These are phyloP conservation scores for Centrocercus urophasianus DNA, from an alignment of 2,113 vertebrate genomes.

Conservation along the genomic window DNA sequence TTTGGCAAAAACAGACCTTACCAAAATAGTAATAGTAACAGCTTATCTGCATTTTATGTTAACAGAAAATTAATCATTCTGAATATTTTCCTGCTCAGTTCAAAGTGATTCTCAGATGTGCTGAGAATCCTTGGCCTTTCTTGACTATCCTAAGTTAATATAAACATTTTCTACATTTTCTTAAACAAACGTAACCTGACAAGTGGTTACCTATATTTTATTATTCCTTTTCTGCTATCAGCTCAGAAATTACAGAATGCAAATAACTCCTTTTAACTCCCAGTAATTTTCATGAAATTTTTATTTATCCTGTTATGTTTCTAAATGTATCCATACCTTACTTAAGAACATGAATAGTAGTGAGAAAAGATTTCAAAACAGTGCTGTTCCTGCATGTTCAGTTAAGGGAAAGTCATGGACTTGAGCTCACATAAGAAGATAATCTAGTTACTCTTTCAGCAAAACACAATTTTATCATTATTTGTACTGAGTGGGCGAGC, in stretches of 20 bases:
- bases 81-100: neutral
- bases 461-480: neutral
- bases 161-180: neutral
- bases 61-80: neutral
- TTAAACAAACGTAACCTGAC: neutral
- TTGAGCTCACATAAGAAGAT: neutral
- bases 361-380: neutral
- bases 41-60: neutral
- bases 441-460: neutral
- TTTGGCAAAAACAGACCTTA: neutral
- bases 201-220: neutral
- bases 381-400: neutral
- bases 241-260: neutral
- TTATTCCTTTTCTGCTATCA: neutral
- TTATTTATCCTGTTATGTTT: neutral
- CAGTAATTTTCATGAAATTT: neutral
- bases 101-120: neutral
- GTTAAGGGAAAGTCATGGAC: neutral
- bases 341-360: neutral
- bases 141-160: neutral
- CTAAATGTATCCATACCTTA: neutral
- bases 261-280: neutral
- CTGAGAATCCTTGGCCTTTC: neutral
- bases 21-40: neutral
- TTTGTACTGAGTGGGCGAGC: neutral